Percentiles rank a stretch among this genome's conserved stretches.
These are phyloP conservation scores for Pachycephala philippinensis DNA, from an alignment of 2,113 vertebrate species.

Conservation along the genomic window DNA sequence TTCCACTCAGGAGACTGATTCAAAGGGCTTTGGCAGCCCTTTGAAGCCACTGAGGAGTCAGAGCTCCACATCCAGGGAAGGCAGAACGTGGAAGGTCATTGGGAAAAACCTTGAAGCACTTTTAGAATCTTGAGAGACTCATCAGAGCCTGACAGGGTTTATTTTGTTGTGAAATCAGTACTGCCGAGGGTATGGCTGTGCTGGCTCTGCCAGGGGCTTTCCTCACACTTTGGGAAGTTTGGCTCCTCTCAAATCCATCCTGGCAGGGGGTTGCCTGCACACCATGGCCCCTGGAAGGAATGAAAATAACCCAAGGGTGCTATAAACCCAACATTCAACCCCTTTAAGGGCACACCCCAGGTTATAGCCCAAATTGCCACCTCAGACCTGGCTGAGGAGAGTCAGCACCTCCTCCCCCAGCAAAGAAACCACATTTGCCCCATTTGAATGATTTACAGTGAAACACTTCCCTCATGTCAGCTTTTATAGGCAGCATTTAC, in stretches of 20 bases:
- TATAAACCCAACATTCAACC: not conserved
- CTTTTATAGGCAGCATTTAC: not conserved
- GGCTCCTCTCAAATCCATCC: not conserved
- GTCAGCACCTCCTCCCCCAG: not conserved
- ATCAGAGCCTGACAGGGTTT: accelerated
- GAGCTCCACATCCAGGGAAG: not conserved
- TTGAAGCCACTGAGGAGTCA: not conserved
- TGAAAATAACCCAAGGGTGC: not conserved
- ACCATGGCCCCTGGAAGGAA: not conserved
- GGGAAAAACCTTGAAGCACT: not conserved
- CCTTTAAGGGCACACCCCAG: not conserved
- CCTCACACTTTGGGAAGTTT: not conserved
- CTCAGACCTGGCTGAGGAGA: not conserved
- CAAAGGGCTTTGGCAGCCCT: not conserved
- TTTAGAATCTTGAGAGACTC: not conserved
- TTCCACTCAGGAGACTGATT: not conserved
- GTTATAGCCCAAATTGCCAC: not conserved
- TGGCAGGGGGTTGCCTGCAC: not conserved
- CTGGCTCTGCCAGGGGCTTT: not conserved
- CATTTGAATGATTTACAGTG: not conserved
- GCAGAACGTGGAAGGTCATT: not conserved
- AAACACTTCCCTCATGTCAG: not conserved
- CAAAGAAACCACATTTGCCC: not conserved
- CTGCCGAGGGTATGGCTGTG: not conserved
- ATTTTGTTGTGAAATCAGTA: not conserved